These are phyloP conservation scores for Lonchura striata DNA, from an alignment of 2,113 vertebrate species.

Conservation along the genomic window DNA sequence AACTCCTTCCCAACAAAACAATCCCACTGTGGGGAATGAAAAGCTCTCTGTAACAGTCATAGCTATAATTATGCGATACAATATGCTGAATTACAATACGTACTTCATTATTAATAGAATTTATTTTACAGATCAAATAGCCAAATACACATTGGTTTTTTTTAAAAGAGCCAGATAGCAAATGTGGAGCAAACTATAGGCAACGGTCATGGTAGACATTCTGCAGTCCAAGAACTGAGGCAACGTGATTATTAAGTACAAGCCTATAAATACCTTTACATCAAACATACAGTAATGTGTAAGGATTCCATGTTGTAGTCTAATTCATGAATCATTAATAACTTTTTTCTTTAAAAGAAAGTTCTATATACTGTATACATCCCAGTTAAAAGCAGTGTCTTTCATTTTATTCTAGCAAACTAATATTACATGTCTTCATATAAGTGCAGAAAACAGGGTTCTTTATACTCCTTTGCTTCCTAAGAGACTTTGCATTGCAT, in stretches of 20 bases:
- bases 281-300: conserved; percentile 60
- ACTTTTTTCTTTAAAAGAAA: conserved; percentile 44
- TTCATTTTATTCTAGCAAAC: conserved; percentile 33
- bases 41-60: neutral
- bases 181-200: conserved; percentile 55
- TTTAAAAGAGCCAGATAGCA: conserved; percentile 51
- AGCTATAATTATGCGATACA: conserved; percentile 25
- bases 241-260: conserved; percentile 56
- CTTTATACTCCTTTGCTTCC: conserved; percentile 66
- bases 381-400: conserved; percentile 50
- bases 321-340: conserved; percentile 41
- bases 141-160: conserved; percentile 30
- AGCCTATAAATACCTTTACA: conserved; percentile 57
- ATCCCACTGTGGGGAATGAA: neutral
- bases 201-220: conserved; percentile 62
- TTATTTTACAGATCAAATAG: conserved; percentile 62
- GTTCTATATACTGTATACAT: conserved; percentile 52
- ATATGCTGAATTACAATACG: conserved; percentile 48
- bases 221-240: conserved; percentile 51
- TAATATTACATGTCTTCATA: conserved; percentile 29
- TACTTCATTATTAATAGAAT: conserved; percentile 55
- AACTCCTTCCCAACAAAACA: neutral
- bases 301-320: conserved; percentile 42
- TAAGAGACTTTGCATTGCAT: neutral
- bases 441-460: conserved; percentile 58